Conservation (phyloP, 2,888 invertebrate species). For the Hypena proboscidalis region DNA sequence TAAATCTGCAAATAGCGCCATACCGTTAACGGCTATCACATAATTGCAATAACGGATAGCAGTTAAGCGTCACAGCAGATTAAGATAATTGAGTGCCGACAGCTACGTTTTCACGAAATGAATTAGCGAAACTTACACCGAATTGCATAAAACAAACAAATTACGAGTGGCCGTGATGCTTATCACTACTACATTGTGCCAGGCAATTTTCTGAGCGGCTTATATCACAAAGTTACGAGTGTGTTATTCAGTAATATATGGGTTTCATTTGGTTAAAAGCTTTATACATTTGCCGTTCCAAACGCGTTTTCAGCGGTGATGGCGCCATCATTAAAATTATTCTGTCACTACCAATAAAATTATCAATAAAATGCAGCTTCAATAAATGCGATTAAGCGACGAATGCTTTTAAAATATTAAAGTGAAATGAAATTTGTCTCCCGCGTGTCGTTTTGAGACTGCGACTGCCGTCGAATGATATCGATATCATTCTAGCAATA, state of each 20-base stretch:
- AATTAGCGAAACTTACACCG: constrained; percentile 58
- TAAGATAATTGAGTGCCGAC: constrained; percentile 59
- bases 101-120: constrained; percentile 47
- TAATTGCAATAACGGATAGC: constrained; percentile 12
- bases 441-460: constrained; percentile 14
- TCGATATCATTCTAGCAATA: constrained; percentile 29
- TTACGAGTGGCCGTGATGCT: constrained; percentile 55
- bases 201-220: constrained; percentile 74
- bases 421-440: constrained; percentile 36
- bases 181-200: constrained; percentile 69
- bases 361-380: constrained; percentile 59
- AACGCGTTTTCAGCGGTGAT: constrained; percentile 66
- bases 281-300: constrained; percentile 72
- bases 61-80: constrained; percentile 31
- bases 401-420: constrained; percentile 48
- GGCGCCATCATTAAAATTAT: constrained; percentile 73
- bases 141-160: constrained; percentile 67
- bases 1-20: constrained; percentile 2
- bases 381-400: constrained; percentile 51
- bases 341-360: constrained; percentile 61
- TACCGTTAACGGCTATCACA: constrained; percentile 5
- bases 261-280: constrained; percentile 83
- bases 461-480: constrained; percentile 7
- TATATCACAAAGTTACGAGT: constrained; percentile 74
- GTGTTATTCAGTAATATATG: constrained; percentile 78